Percentiles rank a stretch among this genome's conserved stretches.
Evolutionary conservation across 2,113 vertebrate genomes (phyloP).

Genomic region (Amphiprion percula): DNA sequence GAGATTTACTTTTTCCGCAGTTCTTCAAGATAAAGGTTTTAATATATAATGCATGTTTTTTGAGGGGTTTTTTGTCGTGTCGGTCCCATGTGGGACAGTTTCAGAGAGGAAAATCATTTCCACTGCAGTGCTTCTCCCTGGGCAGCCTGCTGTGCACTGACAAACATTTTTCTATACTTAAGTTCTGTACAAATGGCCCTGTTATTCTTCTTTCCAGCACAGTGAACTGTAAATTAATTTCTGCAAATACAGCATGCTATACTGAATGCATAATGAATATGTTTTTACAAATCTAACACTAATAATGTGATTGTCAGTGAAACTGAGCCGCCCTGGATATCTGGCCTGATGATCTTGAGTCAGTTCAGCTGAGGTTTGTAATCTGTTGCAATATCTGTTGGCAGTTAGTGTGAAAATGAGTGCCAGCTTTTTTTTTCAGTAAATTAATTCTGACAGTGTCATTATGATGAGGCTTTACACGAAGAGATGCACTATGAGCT

Average conservation of each 20-base stretch:
- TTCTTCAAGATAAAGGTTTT: neutral
- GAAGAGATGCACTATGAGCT: constrained; percentile 2
- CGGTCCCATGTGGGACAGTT: neutral
- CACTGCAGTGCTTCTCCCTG: constrained; percentile 34
- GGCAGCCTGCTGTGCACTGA: constrained; percentile 36
- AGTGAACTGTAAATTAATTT: constrained; percentile 23
- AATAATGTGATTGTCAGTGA: neutral
- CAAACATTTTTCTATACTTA: constrained; percentile 20
- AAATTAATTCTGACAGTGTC: constrained; percentile 41
- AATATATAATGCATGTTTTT: neutral
- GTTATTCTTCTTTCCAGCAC: constrained; percentile 49
- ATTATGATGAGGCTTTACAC: constrained; percentile 20
- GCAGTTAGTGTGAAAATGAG: neutral
- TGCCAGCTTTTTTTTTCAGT: neutral
- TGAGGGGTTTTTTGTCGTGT: constrained; percentile 2
- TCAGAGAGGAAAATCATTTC: constrained; percentile 43
- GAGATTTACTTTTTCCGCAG: neutral
- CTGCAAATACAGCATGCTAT: constrained; percentile 10
- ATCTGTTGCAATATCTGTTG: neutral
- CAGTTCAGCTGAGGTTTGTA: neutral
- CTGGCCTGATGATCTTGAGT: neutral
- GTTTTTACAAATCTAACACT: constrained; percentile 5
- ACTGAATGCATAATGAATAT: constrained; percentile 3
- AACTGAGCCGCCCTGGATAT: neutral
- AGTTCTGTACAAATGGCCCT: constrained; percentile 40